Conservation (phyloP, 92 coral and sea anemone species). For the Zoanthus sansibaricus region DNA sequence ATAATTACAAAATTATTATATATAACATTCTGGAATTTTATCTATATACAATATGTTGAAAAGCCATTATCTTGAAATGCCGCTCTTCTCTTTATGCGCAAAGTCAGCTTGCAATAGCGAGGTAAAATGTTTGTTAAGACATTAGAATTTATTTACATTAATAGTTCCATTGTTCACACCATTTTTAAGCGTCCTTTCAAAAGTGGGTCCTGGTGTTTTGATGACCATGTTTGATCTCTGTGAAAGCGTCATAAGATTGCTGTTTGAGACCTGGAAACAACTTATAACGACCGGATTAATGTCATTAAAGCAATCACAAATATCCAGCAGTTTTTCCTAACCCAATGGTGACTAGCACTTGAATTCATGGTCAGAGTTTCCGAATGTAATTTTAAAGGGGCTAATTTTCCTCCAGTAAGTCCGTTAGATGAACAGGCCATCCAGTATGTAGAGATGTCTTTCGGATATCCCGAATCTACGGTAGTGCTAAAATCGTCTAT, state of each 20-base stretch:
- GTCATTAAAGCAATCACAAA: not conserved
- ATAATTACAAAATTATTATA: not conserved
- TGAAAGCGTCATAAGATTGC: not conserved
- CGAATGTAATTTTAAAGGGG: conserved; percentile 30
- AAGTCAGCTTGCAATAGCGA: not conserved
- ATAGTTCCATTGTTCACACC: too few relatives aligned
- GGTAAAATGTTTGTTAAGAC: not conserved
- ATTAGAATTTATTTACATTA: not conserved
- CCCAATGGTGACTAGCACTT: not conserved
- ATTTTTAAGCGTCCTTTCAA: too few relatives aligned
- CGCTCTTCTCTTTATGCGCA: not conserved
- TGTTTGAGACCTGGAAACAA: not conserved
- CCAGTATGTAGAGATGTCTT: conserved; percentile 64
- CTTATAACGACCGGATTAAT: not conserved
- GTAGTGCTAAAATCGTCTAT: conserved; percentile 54
- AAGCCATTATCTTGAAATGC: not conserved
- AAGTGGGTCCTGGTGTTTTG: too few relatives aligned
- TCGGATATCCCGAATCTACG: conserved; percentile 53
- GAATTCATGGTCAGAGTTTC: not conserved
- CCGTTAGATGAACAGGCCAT: conserved; percentile 72
- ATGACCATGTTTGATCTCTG: not conserved
- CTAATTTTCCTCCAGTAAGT: conserved; percentile 45
- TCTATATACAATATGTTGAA: not conserved
- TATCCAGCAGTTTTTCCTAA: not conserved
- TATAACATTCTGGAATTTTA: not conserved